A percentile compares a stretch with the other conserved stretches of the same genome.
Evolutionary conservation across 2,888 invertebrate genomes (phyloP).

Genomic region (Torymus auratus): DNA sequence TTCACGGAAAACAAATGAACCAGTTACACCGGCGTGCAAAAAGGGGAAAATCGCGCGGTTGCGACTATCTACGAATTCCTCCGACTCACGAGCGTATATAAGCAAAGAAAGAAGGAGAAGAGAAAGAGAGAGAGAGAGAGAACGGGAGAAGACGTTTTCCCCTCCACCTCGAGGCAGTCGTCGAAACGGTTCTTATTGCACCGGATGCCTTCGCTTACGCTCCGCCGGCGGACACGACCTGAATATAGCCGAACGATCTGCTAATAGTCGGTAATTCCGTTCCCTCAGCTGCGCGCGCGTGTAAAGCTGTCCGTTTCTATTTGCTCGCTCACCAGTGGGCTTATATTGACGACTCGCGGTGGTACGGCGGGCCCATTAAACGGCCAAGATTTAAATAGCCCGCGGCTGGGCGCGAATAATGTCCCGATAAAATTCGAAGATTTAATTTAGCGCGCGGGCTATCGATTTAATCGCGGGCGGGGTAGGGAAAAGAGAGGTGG

Average conservation of each 20-base stretch:
- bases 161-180: not conserved
- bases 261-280: slow-evolving; percentile 49
- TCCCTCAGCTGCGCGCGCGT: not conserved
- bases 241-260: slow-evolving; percentile 52
- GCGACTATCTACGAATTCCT: no score
- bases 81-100: not conserved
- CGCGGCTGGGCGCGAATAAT: slow-evolving; percentile 9
- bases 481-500: not conserved
- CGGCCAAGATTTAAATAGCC: slow-evolving; percentile 51
- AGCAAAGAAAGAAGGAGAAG: not conserved
- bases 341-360: slow-evolving; percentile 46
- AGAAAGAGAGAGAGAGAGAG: not conserved
- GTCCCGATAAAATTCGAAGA: slow-evolving; percentile 37
- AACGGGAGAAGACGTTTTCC: slow-evolving; percentile 11
- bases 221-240: slow-evolving; percentile 2
- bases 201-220: slow-evolving; percentile 32
- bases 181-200: slow-evolving; percentile 36
- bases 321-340: slow-evolving; percentile 8
- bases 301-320: slow-evolving; percentile 50
- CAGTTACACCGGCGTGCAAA: not conserved
- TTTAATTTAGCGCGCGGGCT: slow-evolving; percentile 41
- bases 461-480: slow-evolving; percentile 36
- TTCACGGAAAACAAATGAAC: not conserved
- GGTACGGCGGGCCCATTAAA: slow-evolving; percentile 19
- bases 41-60: no score